Conservation (phyloP, 2,888 invertebrate genomes). For the Cenopis cana region DNA sequence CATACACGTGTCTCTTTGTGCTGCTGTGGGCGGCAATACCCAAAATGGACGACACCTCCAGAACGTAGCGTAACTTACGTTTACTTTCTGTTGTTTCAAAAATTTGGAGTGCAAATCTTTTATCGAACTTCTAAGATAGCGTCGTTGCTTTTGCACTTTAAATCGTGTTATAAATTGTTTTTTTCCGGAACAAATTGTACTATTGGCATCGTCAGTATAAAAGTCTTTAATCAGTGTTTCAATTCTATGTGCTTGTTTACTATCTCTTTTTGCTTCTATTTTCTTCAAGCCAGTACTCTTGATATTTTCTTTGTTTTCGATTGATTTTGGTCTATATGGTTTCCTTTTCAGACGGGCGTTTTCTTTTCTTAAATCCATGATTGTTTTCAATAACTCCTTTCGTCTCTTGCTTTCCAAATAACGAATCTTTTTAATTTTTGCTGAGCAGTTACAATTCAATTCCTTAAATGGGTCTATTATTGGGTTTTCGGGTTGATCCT, state of each 20-base stretch:
- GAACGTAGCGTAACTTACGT: constrained; percentile 1
- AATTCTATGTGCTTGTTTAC: background rate
- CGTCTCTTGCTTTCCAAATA: constrained; percentile 16
- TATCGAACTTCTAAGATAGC: too few relatives aligned
- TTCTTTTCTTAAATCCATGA: constrained; percentile 2
- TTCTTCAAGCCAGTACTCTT: too few relatives aligned
- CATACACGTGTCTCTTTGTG: constrained; percentile 17
- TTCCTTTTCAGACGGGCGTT: constrained; percentile 6
- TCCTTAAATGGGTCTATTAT: background rate
- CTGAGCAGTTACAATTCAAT: constrained; percentile 19
- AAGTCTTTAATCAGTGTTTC: constrained; percentile 6
- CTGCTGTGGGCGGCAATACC: constrained; percentile 8
- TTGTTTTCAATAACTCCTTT: background rate
- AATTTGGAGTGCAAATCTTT: background rate
- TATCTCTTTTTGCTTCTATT: background rate
- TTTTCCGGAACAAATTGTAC: constrained; percentile 10
- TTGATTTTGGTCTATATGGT: background rate
- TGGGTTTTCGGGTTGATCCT: background rate
- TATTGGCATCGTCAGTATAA: constrained; percentile 14
- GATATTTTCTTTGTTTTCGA: background rate
- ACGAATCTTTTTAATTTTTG: constrained; percentile 1
- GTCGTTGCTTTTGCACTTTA: constrained; percentile 10
- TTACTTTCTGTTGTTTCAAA: constrained; percentile 6
- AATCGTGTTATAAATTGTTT: constrained; percentile 12
- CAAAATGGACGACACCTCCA: constrained; percentile 7